Evolutionary conservation across 2,113 vertebrate genomes (phyloP), one percentile per base, ranked within the genome.

Genomic region (Gopherus evgoodei): DNA sequence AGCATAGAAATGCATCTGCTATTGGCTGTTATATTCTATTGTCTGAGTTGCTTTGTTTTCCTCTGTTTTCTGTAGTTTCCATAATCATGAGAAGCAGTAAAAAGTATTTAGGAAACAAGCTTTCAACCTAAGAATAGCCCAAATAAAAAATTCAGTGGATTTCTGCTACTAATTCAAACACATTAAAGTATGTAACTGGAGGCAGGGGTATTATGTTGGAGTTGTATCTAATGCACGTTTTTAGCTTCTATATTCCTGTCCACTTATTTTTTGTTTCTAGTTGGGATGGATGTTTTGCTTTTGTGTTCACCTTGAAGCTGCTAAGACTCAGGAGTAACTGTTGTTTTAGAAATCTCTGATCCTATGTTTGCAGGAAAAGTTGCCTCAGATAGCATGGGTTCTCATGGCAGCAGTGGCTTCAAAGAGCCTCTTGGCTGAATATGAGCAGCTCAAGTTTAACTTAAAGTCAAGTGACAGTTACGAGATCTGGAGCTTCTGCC

Each of bases 261-360:
- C 44, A 35, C 44, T 65, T 69, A 69, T 78, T 75, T 75, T 93
- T 88, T 92, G 56, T 86, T 92, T 94, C 52, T 96, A 22, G 11
- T 90, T 5, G 38, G 0, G 11, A 72, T 84, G 69, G 65, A 31
- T 86, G 81, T 78, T 97, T 94, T 90, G 22, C 88, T 88, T 88
- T 57, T 0, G 0, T 94, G 80, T 88, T 90, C 90, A 54, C 91
- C 93, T 97, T 96, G 93, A 97, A 96, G 90, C 89, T 94, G n/a
- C 88, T 88, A 89, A 94, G 76, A 81, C 44, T 94, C 31, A 56
- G 82, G 76, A 93, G 96, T 94, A 97, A 96, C 4, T 81, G 87
- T 93, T 96, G 96, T 97, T 98, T 98, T 96, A 97, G 97, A 97
- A 97, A 98, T 93, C 95, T 97, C 95, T 96, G 95, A 95, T 95